Percentiles rank a stretch among this genome's conserved stretches.
Evolutionary conservation across 1,140 invertebrate genomes (phyloP).

Genomic region (Artemia franciscana): DNA sequence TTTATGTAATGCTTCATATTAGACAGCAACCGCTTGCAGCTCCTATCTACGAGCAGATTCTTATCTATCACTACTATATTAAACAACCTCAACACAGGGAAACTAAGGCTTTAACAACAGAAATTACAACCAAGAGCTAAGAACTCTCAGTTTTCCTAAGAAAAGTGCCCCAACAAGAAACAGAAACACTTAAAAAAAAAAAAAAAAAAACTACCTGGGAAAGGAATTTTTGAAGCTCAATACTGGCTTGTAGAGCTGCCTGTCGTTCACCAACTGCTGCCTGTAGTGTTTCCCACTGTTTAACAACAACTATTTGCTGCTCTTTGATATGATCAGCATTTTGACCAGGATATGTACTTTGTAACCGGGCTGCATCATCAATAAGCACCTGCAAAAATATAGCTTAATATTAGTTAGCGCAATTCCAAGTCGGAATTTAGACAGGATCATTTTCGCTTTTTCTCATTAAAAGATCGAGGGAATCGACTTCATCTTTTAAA

Average conservation of each 20-base stretch:
- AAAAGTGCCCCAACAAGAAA: too few species aligned
- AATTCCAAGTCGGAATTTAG: background rate
- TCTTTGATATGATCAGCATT: constrained; percentile 71
- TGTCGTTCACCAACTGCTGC: constrained; percentile 48
- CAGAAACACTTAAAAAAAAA: too few species aligned
- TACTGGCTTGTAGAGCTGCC: constrained; percentile 57
- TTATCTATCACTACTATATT: too few species aligned
- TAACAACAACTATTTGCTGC: constrained; percentile 46
- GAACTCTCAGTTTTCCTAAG: too few species aligned
- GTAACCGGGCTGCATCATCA: constrained; percentile 68
- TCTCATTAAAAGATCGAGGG: too few species aligned
- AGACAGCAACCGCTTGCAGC: too few species aligned
- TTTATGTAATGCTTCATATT: too few species aligned
- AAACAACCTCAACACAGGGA: too few species aligned
- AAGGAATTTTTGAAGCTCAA: constrained; percentile 68
- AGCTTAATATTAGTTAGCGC: constrained; percentile 2
- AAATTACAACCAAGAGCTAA: too few species aligned
- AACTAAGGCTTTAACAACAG: too few species aligned
- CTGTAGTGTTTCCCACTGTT: constrained; percentile 68
- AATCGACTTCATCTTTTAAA: too few species aligned
- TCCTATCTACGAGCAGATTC: too few species aligned
- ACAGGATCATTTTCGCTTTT: background rate
- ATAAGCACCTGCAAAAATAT: constrained; percentile 40
- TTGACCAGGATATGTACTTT: constrained; percentile 66
- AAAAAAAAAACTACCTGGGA: constrained; percentile 41